Evolutionary conservation across 2,888 invertebrate genomes (phyloP).

Genomic region (Stenurella melanura): DNA sequence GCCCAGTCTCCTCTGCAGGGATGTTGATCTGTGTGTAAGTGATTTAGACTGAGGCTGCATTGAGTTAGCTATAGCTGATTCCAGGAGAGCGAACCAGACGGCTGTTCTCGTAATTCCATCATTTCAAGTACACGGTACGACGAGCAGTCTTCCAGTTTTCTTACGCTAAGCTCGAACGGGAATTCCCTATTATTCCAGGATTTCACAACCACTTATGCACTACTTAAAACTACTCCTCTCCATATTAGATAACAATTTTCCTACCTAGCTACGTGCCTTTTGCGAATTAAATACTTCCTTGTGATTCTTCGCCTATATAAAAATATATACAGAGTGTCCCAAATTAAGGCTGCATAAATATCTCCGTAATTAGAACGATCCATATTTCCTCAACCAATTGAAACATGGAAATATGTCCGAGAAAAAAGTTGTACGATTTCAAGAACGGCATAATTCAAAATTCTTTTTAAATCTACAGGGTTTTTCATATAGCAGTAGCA

Average conservation of each 20-base stretch:
- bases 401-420: too few relatives aligned
- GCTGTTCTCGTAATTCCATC: conserved; percentile 56
- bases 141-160: conserved; percentile 41
- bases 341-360: too few relatives aligned
- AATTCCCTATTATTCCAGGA: conserved; percentile 51
- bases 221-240: conserved; percentile 45
- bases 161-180: conserved; percentile 42
- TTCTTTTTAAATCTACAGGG: too few relatives aligned
- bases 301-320: not conserved
- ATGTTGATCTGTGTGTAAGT: conserved; percentile 47
- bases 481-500: too few relatives aligned
- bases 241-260: conserved; percentile 29
- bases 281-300: not conserved
- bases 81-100: conserved; percentile 45
- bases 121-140: conserved; percentile 56
- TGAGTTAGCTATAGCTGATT: conserved; percentile 46
- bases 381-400: too few relatives aligned
- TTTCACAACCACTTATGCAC: conserved; percentile 51
- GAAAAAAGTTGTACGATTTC: too few relatives aligned
- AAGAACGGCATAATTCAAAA: too few relatives aligned
- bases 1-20: conserved; percentile 5
- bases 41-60: conserved; percentile 49
- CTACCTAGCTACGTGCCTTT: not conserved
- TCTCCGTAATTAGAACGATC: too few relatives aligned
- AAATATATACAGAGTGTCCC: too few relatives aligned